These are phyloP conservation scores for Idaea biselata DNA, from an alignment of 2,888 invertebrate genomes.

Conservation along the genomic window DNA sequence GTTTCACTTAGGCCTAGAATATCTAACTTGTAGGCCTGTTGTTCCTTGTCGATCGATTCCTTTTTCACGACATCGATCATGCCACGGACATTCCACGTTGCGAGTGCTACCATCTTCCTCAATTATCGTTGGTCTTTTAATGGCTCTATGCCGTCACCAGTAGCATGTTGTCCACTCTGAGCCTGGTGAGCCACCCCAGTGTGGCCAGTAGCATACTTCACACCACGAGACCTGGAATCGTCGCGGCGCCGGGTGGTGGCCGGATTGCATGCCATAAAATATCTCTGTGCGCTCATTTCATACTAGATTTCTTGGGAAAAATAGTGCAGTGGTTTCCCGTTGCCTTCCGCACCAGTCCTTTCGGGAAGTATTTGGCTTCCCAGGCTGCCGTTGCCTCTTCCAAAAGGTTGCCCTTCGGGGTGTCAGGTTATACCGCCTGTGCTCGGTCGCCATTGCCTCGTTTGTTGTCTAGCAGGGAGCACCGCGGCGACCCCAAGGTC, in stretches of 20 bases:
- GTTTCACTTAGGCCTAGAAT: slow-evolving; percentile 7
- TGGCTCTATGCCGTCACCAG: slow-evolving; percentile 8
- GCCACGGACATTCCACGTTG: slow-evolving; percentile 8
- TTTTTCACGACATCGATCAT: slow-evolving; percentile 2
- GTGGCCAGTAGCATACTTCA: slow-evolving; percentile 27
- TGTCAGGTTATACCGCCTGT: slow-evolving; percentile 8
- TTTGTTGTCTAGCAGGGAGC: slow-evolving; percentile 13
- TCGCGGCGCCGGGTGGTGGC: slow-evolving; percentile 8
- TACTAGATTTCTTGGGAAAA: slow-evolving; percentile 8
- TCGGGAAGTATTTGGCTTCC: slow-evolving; percentile 15
- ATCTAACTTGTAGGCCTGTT: slow-evolving; percentile 6
- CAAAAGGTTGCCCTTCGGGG: slow-evolving; percentile 3
- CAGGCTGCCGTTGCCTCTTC: slow-evolving; percentile 16
- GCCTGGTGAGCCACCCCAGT: slow-evolving; percentile 16
- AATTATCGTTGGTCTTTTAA: slow-evolving; percentile 2
- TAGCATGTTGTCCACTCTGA: slow-evolving; percentile 14
- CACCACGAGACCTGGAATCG: slow-evolving; percentile 22
- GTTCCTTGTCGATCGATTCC: slow-evolving; percentile 4
- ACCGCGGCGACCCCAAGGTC: slow-evolving; percentile 7
- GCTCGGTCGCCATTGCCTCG: slow-evolving; percentile 12
- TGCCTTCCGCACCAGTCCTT: slow-evolving; percentile 24
- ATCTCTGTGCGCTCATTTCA: no score
- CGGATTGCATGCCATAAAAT: background rate
- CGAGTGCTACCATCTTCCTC: background rate
- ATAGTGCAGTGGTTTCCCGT: slow-evolving; percentile 24